phyloP scores from a whole-genome alignment of 2,888 invertebrate species.

The Cheilosia urbana region DNA sequence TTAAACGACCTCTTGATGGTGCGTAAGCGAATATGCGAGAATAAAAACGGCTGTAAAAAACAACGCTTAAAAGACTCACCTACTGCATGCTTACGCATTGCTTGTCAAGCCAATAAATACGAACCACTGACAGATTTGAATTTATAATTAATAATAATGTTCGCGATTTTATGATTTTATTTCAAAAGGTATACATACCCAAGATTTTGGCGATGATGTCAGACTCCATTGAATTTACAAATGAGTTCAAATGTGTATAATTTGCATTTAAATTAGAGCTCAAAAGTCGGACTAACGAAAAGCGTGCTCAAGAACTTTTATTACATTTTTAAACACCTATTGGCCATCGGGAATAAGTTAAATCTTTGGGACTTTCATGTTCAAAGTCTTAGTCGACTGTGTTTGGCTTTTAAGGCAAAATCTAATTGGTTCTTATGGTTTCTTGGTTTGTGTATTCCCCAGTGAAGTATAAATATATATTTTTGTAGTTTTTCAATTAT shows the following conservation, averaged over 20 bases:
- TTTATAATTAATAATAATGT: slow-evolving; percentile 49
- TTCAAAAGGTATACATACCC: neutral
- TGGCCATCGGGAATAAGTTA: neutral
- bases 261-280: slow-evolving; percentile 49
- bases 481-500: too few species aligned
- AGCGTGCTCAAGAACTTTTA: neutral
- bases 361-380: neutral
- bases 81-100: neutral
- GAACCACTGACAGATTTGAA: slow-evolving; percentile 40
- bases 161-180: slow-evolving; percentile 4
- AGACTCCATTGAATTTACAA: slow-evolving; percentile 14
- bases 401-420: too few species aligned
- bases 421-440: too few species aligned
- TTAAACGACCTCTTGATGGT: slow-evolving; percentile 2
- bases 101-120: slow-evolving; percentile 34
- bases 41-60: slow-evolving; percentile 1
- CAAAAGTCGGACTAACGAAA: neutral
- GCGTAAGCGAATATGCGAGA: neutral
- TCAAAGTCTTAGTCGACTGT: neutral
- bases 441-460: too few species aligned
- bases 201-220: slow-evolving; percentile 31
- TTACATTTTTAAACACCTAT: neutral
- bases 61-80: slow-evolving; percentile 14
- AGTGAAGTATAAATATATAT: too few species aligned
- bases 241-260: slow-evolving; percentile 20